Conservation (phyloP, 2,113 vertebrate species). For the Bos javanicus region DNA sequence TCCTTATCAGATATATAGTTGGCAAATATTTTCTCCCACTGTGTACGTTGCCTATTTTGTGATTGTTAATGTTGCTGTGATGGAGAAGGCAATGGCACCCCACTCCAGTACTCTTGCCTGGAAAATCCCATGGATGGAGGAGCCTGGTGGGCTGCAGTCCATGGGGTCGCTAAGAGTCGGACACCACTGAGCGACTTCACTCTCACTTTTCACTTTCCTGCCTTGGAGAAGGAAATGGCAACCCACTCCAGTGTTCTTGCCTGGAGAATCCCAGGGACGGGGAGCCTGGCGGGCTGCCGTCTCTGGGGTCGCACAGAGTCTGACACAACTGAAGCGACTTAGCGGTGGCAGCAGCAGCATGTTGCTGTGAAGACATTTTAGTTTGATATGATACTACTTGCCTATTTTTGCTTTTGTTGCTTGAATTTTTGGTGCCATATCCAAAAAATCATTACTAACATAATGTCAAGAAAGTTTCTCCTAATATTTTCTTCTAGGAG, state of each 20-base stretch:
- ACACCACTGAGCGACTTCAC: accelerated
- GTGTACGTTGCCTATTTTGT: neutral
- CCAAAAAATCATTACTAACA: neutral
- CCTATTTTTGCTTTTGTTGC: neutral
- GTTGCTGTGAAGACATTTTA: neutral
- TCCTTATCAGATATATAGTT: neutral
- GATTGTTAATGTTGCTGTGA: neutral
- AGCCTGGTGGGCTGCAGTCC: neutral
- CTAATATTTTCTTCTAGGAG: neutral
- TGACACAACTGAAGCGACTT: neutral
- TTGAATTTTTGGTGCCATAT: neutral
- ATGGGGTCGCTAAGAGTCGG: accelerated
- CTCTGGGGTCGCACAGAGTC: neutral
- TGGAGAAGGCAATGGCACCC: neutral
- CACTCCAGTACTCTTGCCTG: neutral
- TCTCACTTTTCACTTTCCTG: neutral
- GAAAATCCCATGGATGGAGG: neutral
- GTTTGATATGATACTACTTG: neutral
- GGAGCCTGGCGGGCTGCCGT: neutral
- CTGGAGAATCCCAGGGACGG: neutral
- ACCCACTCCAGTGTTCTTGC: neutral
- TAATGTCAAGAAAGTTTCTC: neutral
- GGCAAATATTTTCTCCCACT: neutral
- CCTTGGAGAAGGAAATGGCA: neutral
- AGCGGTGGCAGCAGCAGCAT: neutral